Conservation (phyloP, 2,797 vertebrate genomes). For the Chelon auratus region DNA sequence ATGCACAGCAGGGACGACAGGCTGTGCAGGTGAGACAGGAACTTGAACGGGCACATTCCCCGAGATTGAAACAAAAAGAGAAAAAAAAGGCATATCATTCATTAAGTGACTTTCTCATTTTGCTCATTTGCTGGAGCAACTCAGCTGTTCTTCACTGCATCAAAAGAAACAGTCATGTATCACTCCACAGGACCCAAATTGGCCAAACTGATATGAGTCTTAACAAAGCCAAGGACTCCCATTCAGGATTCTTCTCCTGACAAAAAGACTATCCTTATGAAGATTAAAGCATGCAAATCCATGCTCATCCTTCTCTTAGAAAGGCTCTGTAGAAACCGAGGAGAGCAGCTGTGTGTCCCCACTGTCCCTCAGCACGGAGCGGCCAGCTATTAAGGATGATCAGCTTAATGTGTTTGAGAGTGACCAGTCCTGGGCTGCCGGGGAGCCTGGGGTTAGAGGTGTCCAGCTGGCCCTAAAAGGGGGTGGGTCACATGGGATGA, state of each 20-base stretch:
- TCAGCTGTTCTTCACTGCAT: not conserved
- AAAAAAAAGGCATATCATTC: not conserved
- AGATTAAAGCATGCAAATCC: conserved; percentile 47
- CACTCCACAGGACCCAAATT: not conserved
- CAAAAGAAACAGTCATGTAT: not conserved
- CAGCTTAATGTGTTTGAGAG: conserved; percentile 70
- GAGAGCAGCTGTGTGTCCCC: conserved; percentile 57
- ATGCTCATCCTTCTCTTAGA: conserved; percentile 38
- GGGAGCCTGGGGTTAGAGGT: conserved; percentile 71
- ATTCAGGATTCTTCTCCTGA: conserved; percentile 6
- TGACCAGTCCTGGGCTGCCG: conserved; percentile 64
- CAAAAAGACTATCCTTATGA: conserved; percentile 18
- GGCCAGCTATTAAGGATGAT: conserved; percentile 59
- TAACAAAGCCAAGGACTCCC: conserved; percentile 7
- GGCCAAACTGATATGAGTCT: conserved; percentile 32
- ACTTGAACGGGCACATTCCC: not conserved
- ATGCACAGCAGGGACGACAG: conserved; percentile 96
- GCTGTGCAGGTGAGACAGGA: conserved; percentile 92
- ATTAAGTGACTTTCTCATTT: too few relatives aligned
- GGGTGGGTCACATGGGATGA: conserved; percentile 65
- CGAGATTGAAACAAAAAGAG: not conserved
- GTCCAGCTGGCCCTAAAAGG: conserved; percentile 78
- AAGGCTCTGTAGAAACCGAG: conserved; percentile 9
- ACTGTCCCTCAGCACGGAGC: conserved; percentile 17
- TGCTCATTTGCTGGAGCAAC: too few relatives aligned